Percentiles rank a stretch among this genome's conserved stretches.
Evolutionary conservation across 2,113 vertebrate species (phyloP).

Genomic region (Syrrhaptes paradoxus): DNA sequence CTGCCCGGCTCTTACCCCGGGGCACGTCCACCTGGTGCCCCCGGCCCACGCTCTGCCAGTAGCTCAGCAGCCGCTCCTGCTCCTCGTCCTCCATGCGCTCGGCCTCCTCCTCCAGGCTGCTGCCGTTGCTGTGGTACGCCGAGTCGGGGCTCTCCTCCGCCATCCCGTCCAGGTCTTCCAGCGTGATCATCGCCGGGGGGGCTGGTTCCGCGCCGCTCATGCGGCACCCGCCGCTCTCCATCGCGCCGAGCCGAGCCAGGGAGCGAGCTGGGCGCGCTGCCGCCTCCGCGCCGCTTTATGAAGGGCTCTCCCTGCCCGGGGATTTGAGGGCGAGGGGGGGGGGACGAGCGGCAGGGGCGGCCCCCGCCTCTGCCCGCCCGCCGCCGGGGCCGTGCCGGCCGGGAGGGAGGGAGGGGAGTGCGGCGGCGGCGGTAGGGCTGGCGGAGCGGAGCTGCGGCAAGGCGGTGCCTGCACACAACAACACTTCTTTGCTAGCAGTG

Average conservation of each 20-base stretch:
- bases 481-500: neutral
- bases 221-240: slow-evolving; percentile 78
- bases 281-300: neutral
- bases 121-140: slow-evolving; percentile 71
- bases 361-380: neutral
- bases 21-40: slow-evolving; percentile 88
- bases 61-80: slow-evolving; percentile 79
- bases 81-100: slow-evolving; percentile 75
- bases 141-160: slow-evolving; percentile 80
- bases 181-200: slow-evolving; percentile 75
- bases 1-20: slow-evolving; percentile 79
- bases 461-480: too few species aligned
- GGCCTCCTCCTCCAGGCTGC: slow-evolving; percentile 70
- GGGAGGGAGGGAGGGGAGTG: neutral
- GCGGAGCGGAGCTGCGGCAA: too few species aligned
- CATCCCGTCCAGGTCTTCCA: slow-evolving; percentile 86
- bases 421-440: too few species aligned
- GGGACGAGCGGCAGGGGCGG: too few species aligned
- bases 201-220: slow-evolving; percentile 48
- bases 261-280: neutral
- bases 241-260: neutral
- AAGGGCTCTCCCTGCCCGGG: neutral
- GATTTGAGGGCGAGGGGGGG: neutral
- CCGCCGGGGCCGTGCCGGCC: neutral
- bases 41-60: slow-evolving; percentile 87